These are phyloP conservation scores for Stratiomys singularior DNA, from an alignment of 2,888 invertebrate genomes.

Conservation along the genomic window DNA sequence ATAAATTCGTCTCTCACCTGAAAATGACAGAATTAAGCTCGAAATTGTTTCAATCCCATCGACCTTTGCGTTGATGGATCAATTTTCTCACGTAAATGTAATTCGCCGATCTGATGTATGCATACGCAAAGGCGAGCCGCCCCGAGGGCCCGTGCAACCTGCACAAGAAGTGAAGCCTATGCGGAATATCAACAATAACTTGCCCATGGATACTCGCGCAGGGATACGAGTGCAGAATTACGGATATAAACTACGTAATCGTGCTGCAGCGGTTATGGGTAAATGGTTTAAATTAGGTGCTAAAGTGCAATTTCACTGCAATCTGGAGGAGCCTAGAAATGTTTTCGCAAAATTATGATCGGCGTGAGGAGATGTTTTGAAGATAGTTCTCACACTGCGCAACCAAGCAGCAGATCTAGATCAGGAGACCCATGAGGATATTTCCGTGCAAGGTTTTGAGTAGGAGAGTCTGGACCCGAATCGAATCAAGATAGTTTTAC, in stretches of 20 bases:
- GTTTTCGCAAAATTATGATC: neutral
- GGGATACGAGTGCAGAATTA: conserved; percentile 18
- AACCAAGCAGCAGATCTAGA: too few species aligned
- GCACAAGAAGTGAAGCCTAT: neutral
- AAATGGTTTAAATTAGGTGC: conserved; percentile 44
- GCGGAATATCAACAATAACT: neutral
- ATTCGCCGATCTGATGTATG: neutral
- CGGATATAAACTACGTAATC: conserved; percentile 37
- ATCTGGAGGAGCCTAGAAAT: conserved; percentile 22
- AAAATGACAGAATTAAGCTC: conserved; percentile 43
- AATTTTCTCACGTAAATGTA: conserved; percentile 44
- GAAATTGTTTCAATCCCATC: conserved; percentile 35
- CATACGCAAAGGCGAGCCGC: conserved; percentile 24
- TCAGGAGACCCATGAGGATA: too few species aligned
- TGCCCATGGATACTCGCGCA: neutral
- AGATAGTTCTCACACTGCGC: conserved; percentile 26
- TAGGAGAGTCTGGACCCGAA: too few species aligned
- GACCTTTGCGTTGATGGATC: conserved; percentile 39
- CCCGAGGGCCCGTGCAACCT: neutral
- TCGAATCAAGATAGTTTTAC: too few species aligned
- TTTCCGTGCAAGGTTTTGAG: too few species aligned
- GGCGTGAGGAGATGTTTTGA: conserved; percentile 16
- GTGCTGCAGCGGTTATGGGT: conserved; percentile 39
- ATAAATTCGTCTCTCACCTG: neutral
- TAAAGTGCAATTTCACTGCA: conserved; percentile 41